These are phyloP conservation scores for Clamator glandarius DNA, from an alignment of 2,797 vertebrate genomes.

Conservation along the genomic window DNA sequence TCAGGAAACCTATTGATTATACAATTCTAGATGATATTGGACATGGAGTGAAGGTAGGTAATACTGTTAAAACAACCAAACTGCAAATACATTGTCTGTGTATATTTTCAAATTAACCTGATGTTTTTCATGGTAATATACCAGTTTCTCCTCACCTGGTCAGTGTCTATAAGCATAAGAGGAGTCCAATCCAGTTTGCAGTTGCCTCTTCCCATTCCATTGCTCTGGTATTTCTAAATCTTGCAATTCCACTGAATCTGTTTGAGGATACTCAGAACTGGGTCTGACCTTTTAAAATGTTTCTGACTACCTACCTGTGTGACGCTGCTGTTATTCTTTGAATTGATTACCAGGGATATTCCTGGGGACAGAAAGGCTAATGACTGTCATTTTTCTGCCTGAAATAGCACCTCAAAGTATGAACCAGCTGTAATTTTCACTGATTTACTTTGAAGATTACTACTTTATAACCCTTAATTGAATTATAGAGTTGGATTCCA, in stretches of 20 bases:
- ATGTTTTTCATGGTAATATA: conserved; percentile 40
- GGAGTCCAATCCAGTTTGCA: neutral
- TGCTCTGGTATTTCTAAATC: neutral
- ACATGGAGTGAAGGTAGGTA: conserved; percentile 96
- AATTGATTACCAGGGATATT: neutral
- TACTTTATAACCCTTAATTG: too few relatives aligned
- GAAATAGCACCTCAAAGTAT: neutral
- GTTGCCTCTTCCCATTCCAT: neutral
- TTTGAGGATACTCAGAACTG: neutral
- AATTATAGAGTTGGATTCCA: too few relatives aligned
- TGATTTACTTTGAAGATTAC: neutral
- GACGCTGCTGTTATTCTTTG: neutral
- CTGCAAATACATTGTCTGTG: conserved; percentile 62
- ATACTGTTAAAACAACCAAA: conserved; percentile 53
- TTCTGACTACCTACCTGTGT: neutral
- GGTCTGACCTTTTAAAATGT: neutral
- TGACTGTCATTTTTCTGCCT: neutral
- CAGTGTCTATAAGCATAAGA: neutral
- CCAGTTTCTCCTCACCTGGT: conserved; percentile 52
- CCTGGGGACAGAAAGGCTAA: neutral
- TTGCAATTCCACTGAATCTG: neutral
- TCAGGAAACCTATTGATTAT: conserved; percentile 98
- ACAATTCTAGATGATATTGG: conserved; percentile 98
- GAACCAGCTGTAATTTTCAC: neutral
- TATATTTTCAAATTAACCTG: conserved; percentile 60